phyloP scores from a whole-genome alignment of 30 jellyfish, hydroid and myxozoan species.

The Cassiopea xamachana region DNA sequence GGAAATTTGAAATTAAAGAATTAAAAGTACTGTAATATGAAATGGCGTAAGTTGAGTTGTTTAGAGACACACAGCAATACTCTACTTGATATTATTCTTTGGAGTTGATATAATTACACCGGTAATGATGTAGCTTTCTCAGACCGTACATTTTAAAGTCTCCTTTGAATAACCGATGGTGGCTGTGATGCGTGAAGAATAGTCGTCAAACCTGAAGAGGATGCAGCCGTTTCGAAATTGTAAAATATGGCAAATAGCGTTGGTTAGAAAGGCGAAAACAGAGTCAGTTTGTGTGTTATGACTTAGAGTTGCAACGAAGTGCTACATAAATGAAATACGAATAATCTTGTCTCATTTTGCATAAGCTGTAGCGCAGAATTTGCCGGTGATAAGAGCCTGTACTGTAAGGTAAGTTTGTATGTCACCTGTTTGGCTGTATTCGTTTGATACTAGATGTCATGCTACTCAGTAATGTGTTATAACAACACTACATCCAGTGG shows the following conservation, averaged over 20 bases:
- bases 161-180: constrained; percentile 27
- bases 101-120: no score
- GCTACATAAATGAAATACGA: background rate
- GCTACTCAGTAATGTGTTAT: constrained; percentile 14
- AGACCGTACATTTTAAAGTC: constrained; percentile 14
- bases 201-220: constrained; percentile 39
- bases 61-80: no score
- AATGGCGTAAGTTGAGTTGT: no score
- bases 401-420: constrained; percentile 30
- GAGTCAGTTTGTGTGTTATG: background rate
- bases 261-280: constrained; percentile 4
- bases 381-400: constrained; percentile 50
- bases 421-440: constrained; percentile 71
- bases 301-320: background rate
- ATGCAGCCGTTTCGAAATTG: constrained; percentile 51
- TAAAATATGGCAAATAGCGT: constrained; percentile 22
- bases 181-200: constrained; percentile 80
- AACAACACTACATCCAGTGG: no score
- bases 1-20: background rate
- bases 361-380: background rate
- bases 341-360: background rate
- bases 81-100: no score
- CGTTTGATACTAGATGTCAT: constrained; percentile 42
- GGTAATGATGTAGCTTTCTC: no score
- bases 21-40: no score